Base-by-base conservation (phyloP, 2,797 vertebrate species). In the Brotula barbata region DNA sequence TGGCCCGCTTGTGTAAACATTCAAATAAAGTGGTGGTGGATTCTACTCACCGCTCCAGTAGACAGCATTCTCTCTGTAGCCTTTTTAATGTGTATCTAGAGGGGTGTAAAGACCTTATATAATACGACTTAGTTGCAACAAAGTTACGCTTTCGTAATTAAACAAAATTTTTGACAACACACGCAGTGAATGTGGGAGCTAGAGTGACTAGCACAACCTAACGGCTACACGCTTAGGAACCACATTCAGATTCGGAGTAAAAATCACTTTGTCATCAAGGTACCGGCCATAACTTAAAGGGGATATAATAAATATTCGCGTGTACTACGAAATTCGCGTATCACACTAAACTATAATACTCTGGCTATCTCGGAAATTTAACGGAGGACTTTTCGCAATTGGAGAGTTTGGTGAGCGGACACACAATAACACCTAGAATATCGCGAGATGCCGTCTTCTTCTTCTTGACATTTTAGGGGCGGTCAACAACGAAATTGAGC, bases 11-110 rank as follows among this genome's bases (percentile, higher is more conserved):
- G 25, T 28, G 25, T 28, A 28, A 7, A 28, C 3, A 28, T 28
- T 3, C 3, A 28, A 4, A 7, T 4, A 28, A 28, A 3, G 25
- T 28, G 25, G 7, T 28, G 3, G 13, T 39, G 13, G 8, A 11
- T 11, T 15, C 5, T 70, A 89, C 90, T 91, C 51, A 92, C 91
- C 66, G 91, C 89, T 90, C 92, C 92, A 31, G 91, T 92, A 45
- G 92, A 89, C 81, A 93, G 68, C 92, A 93, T 93, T 63, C 58
- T 63, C 58, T 92, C 46, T 37, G 54, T 73, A 60, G 39, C 33
- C 49, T 52, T 23, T 67, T 60, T 28, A 14, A 14, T 11, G 10
- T 56, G 19, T 39, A 66, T 64, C 68, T 46, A 41, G 45, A 3
- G 16, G 55, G 43, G 25, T 54, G 22, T 56, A 55, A 40, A 66